Evolutionary conservation across 2,797 vertebrate genomes (phyloP).

Genomic region (Syngnathus acus): DNA sequence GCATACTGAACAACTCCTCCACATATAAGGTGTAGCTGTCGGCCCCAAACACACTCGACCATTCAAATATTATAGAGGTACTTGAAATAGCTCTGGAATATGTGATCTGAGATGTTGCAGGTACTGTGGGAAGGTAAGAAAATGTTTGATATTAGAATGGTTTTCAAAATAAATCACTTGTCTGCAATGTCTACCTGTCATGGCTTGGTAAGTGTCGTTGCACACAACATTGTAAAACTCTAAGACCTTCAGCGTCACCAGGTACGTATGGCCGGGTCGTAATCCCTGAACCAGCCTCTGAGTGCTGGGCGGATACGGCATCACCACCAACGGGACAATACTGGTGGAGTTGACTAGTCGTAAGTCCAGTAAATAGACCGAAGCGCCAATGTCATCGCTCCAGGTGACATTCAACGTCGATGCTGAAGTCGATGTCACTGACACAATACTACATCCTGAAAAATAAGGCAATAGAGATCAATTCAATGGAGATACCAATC

Average conservation of each 20-base stretch:
- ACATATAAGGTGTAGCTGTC: slow-evolving; percentile 59
- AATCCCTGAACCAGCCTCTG: slow-evolving; percentile 61
- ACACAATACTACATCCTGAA: slow-evolving; percentile 61
- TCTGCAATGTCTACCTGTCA: slow-evolving; percentile 59
- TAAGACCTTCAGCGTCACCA: slow-evolving; percentile 60
- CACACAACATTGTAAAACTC: slow-evolving; percentile 31
- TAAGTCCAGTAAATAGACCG: slow-evolving; percentile 58
- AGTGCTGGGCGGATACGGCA: slow-evolving; percentile 11
- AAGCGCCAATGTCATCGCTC: slow-evolving; percentile 30
- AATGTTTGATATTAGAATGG: neutral
- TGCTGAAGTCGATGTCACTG: slow-evolving; percentile 61
- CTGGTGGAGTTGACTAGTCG: slow-evolving; percentile 50
- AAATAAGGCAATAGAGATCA: slow-evolving; percentile 4
- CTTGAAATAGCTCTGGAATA: slow-evolving; percentile 61
- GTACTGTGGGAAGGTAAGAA: slow-evolving; percentile 53
- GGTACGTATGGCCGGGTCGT: slow-evolving; percentile 57
- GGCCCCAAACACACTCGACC: slow-evolving; percentile 58
- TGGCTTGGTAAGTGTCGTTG: slow-evolving; percentile 13
- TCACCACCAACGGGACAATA: slow-evolving; percentile 48
- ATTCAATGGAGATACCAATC: neutral
- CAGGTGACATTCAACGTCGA: slow-evolving; percentile 62
- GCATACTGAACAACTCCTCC: slow-evolving; percentile 10
- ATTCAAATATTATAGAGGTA: slow-evolving; percentile 59
- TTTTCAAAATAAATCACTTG: neutral
- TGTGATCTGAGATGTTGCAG: slow-evolving; percentile 59